Evolutionary conservation across 2,888 invertebrate species (phyloP).

Genomic region (Drosophila mettleri): DNA sequence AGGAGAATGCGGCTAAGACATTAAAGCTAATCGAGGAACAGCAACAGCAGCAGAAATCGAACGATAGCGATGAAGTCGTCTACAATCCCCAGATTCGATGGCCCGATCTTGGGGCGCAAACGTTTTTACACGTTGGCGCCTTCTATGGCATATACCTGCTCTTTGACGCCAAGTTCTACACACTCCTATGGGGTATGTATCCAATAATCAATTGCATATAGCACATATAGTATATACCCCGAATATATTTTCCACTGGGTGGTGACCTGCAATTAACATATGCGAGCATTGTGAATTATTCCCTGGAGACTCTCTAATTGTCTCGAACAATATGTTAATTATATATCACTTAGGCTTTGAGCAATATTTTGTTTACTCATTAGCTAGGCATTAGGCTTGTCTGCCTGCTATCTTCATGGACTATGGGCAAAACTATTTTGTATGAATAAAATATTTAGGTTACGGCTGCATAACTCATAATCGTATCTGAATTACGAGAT

Average conservation of each 20-base stretch:
- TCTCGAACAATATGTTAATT: slow-evolving; percentile 30
- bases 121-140: slow-evolving; percentile 89
- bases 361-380: slow-evolving; percentile 17
- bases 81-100: slow-evolving; percentile 89
- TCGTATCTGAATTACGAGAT: neutral
- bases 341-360: slow-evolving; percentile 8
- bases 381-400: slow-evolving; percentile 1
- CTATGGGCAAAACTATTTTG: too few relatives aligned
- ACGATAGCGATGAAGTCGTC: slow-evolving; percentile 52
- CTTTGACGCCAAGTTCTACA: slow-evolving; percentile 87
- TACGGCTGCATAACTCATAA: neutral
- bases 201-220: neutral
- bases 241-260: neutral
- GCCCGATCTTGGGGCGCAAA: slow-evolving; percentile 90
- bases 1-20: slow-evolving; percentile 51
- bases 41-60: slow-evolving; percentile 18
- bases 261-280: slow-evolving; percentile 42
- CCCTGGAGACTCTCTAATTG: slow-evolving; percentile 46
- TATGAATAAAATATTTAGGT: neutral
- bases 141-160: slow-evolving; percentile 90
- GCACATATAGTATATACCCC: neutral
- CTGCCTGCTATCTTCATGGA: too few relatives aligned
- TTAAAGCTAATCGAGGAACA: slow-evolving; percentile 20
- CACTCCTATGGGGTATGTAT: slow-evolving; percentile 90
- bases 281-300: slow-evolving; percentile 10